Evolutionary conservation across 2,888 invertebrate species (phyloP), one percentile per base, ranked within the genome.

Genomic region (Dione juno): DNA sequence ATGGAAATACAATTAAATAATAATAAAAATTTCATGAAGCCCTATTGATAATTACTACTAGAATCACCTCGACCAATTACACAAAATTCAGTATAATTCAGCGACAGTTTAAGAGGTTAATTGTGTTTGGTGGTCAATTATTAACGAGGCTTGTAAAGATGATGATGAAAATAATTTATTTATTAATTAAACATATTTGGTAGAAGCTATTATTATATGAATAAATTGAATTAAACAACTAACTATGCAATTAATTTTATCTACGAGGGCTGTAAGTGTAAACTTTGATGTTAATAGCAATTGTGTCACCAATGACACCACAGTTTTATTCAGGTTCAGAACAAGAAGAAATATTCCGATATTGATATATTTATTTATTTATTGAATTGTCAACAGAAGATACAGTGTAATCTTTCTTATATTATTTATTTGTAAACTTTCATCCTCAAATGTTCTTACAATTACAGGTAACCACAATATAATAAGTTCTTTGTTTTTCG

Each of bases 61-160:
- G 41, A 59, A 66, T 66, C 66, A 59, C 66, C 66, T 70, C 70
- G 58, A 43, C 59, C 66, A 66, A 70, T 66, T 66, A 66, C 59
- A 43, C 58, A 43, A 66, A 53, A 70, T 59, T 53, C 57, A 52
- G 50, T 50, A 66, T 66, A 66, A 58, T 61, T 59, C 58, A 66
- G 41, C 43, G 52, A 37, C 59, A 45, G 52, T 43, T 53, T 66
- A 45, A 66, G 45, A 66, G 58, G 59, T 58, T 70, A 70, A 70
- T 66, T 70, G 59, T 59, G 59, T 66, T 53, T 59, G 14, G 66
- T 48, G 50, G 70, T 43, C 59, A 70, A 70, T 58, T 70, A 70
- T 54, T 68, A 63, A 54, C 37, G 54, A 68, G 54, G 19, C 43
- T 48, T 64, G 45, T 63, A 54, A 54, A 53, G 48, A 61, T 61